Percentiles rank a stretch among this genome's conserved stretches.
Evolutionary conservation across 2,888 invertebrate species (phyloP).

Genomic region (Liodrosophila aerea): DNA sequence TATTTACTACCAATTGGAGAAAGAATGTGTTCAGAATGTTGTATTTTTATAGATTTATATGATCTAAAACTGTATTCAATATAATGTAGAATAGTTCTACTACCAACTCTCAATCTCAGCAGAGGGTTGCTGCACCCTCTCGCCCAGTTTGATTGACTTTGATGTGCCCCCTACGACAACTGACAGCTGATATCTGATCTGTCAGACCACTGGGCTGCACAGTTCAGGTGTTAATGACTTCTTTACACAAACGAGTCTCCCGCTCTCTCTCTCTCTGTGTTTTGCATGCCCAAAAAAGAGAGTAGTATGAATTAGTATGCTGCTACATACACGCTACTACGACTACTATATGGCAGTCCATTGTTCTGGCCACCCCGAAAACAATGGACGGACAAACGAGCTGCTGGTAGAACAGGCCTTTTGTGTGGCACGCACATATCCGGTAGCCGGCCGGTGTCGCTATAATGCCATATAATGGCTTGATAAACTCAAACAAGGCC

Average conservation of each 20-base stretch:
- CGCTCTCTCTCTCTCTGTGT: slow-evolving; percentile 40
- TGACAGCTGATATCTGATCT: slow-evolving; percentile 42
- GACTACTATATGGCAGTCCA: slow-evolving; percentile 29
- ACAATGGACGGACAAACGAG: slow-evolving; percentile 15
- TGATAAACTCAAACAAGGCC: slow-evolving; percentile 39
- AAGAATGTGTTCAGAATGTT: no score
- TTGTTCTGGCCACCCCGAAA: slow-evolving; percentile 69
- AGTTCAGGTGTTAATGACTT: slow-evolving; percentile 74
- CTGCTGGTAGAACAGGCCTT: slow-evolving; percentile 44
- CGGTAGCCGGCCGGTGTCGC: slow-evolving; percentile 52
- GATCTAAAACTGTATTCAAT: no score
- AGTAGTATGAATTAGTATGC: slow-evolving; percentile 47
- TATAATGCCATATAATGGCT: slow-evolving; percentile 60
- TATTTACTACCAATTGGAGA: no score
- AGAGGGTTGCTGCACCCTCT: no score
- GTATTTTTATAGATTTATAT: no score
- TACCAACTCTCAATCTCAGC: no score
- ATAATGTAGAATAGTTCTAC: no score
- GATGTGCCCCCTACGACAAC: neutral
- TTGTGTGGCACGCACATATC: slow-evolving; percentile 68
- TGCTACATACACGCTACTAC: neutral
- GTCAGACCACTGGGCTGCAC: slow-evolving; percentile 40
- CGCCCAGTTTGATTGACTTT: neutral
- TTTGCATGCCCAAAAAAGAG: slow-evolving; percentile 55
- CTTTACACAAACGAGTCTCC: slow-evolving; percentile 32